These are phyloP conservation scores for Calycopis cecrops DNA, from an alignment of 1,140 invertebrate species.

Conservation along the genomic window DNA sequence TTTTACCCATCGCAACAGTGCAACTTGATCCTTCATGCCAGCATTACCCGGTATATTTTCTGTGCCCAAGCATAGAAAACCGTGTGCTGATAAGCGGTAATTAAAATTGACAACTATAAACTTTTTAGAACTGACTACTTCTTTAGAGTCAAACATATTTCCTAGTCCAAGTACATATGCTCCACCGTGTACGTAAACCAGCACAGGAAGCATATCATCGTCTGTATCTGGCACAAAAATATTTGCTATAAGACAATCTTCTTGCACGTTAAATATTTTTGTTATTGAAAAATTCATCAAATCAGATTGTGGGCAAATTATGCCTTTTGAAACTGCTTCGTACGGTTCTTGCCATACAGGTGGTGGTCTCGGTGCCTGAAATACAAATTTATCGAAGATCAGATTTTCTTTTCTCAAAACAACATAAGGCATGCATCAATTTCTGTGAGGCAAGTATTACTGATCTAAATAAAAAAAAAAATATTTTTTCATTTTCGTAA, in stretches of 20 bases:
- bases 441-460: too few species aligned
- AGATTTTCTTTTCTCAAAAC: background rate
- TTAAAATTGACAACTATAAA: constrained; percentile 39
- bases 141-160: constrained; percentile 26
- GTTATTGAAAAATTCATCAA: constrained; percentile 1
- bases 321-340: constrained; percentile 33
- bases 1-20: constrained; percentile 42
- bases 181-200: constrained; percentile 46
- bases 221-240: constrained; percentile 37
- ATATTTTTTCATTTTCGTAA: too few species aligned
- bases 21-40: constrained; percentile 50
- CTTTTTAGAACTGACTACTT: constrained; percentile 30
- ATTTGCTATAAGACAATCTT: constrained; percentile 42
- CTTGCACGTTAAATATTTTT: constrained; percentile 20
- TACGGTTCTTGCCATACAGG: constrained; percentile 36
- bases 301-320: constrained; percentile 40
- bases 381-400: constrained; percentile 11
- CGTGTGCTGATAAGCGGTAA: constrained; percentile 40
- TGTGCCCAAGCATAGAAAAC: constrained; percentile 44
- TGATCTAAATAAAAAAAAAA: too few species aligned
- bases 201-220: constrained; percentile 36
- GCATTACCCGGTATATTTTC: constrained; percentile 47
- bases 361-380: constrained; percentile 42
- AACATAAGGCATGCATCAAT: too few species aligned
- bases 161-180: constrained; percentile 33